Evolutionary conservation across 1,140 invertebrate species (phyloP), one percentile per base, ranked within the genome.

Genomic region (Drosophila fuyamai): DNA sequence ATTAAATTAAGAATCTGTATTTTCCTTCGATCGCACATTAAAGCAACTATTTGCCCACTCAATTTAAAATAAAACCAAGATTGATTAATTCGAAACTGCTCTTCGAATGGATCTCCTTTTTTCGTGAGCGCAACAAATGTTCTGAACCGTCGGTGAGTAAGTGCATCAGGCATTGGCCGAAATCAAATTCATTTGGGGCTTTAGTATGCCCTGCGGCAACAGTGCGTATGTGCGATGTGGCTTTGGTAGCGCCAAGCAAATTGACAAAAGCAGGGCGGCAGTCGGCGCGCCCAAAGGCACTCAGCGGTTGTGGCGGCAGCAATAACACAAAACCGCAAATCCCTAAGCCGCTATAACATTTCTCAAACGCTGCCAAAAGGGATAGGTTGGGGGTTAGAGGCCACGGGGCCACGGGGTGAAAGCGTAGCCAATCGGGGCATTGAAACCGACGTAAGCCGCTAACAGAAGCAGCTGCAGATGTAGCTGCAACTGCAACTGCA

Each of bases 271-370:
- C 60, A 56, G 43, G 48, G 70, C 29, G 60, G 65, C 80, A 65
- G 73, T 61, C 61, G 43, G 18, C 23, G 18, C 23, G 36, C 47
- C 55, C 62, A 53, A 58, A 76, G 73, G 71, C 72, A 73, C 54
- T 65, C 70, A 81, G 60, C 50, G 46, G 56, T 62, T 67, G 70
- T 43, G 60, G 63, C 75, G 75, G 73, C 59, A 59, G 61, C 80
- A 84, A 80, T 84, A 85, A 86, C 79, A 82, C 75, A 85, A 59
- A 82, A 79, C 82, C 82, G 70, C 82, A 85, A 82, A 82, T 76
- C 82, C 70, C 82, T 54, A 85, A 85, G 82, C 83, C 79, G 83
- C 70, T 85, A 85, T 82, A 85, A 85, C 79, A 85, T 85, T 85
- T 85, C 79, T 76, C 82, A 85, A 85, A 85, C 70, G 74, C 50